These are phyloP conservation scores for Diachrysia chrysitis DNA, from an alignment of 2,888 invertebrate species.

Conservation along the genomic window DNA sequence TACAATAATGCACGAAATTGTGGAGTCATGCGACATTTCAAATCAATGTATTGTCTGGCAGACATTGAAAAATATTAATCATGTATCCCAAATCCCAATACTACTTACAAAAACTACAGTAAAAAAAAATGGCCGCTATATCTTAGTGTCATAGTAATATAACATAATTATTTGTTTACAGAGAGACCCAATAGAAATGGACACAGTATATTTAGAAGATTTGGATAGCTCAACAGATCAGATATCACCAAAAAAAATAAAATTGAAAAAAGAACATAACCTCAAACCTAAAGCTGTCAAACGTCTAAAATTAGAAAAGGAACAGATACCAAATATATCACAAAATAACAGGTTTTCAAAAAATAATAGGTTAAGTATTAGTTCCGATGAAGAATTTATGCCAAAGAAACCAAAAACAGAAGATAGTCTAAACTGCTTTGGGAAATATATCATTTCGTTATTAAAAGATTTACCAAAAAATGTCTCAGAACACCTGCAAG, in stretches of 20 bases:
- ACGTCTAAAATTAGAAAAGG: conserved; percentile 12
- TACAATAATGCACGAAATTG: too few species aligned
- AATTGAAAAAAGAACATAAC: background rate
- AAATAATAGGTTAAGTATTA: background rate
- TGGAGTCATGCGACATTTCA: too few species aligned
- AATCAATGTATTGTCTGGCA: too few species aligned
- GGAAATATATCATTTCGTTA: conserved; percentile 64
- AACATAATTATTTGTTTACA: conserved; percentile 25
- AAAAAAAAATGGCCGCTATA: too few species aligned
- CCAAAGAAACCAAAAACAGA: background rate
- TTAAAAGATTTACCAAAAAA: conserved; percentile 66
- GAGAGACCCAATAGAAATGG: conserved; percentile 40
- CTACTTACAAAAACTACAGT: too few species aligned
- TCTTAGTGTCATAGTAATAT: too few species aligned
- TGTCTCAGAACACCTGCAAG: conserved; percentile 64
- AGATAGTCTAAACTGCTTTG: conserved; percentile 65
- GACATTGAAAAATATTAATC: too few species aligned
- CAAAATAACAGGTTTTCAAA: background rate
- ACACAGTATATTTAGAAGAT: conserved; percentile 44
- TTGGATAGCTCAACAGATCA: background rate
- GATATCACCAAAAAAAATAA: background rate
- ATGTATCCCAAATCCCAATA: too few species aligned
- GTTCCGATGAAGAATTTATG: conserved; percentile 12
- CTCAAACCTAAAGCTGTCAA: background rate
- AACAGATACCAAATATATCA: conserved; percentile 19